phyloP scores from a whole-genome alignment of 2,888 invertebrate species.

The Cremastobaeus sp. region DNA sequence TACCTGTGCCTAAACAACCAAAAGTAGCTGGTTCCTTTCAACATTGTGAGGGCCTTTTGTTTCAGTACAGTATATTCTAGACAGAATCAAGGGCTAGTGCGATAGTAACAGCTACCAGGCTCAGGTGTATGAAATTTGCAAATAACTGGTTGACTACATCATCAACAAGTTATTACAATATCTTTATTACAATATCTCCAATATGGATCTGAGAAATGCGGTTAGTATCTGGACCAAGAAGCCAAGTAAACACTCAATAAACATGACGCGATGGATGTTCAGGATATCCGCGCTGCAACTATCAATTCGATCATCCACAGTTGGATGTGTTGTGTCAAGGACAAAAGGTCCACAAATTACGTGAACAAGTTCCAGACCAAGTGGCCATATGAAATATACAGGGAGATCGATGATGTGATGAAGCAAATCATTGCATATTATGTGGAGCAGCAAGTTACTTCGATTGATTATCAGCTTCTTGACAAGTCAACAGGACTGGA shows the following conservation, averaged over 20 bases:
- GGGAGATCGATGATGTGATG: too few species aligned
- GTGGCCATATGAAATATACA: too few species aligned
- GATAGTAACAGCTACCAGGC: slow-evolving; percentile 67
- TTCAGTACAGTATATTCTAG: slow-evolving; percentile 76
- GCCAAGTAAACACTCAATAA: slow-evolving; percentile 70
- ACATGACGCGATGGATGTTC: slow-evolving; percentile 76
- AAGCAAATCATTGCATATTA: too few species aligned
- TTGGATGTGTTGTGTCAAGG: slow-evolving; percentile 82
- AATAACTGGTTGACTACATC: slow-evolving; percentile 72
- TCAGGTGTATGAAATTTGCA: slow-evolving; percentile 68
- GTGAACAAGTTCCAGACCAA: too few species aligned
- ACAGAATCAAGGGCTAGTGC: slow-evolving; percentile 72
- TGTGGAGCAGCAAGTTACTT: too few species aligned
- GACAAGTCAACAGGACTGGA: too few species aligned
- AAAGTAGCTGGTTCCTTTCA: slow-evolving; percentile 77
- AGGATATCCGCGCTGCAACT: slow-evolving; percentile 80
- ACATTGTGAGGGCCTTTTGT: slow-evolving; percentile 81
- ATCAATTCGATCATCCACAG: slow-evolving; percentile 83
- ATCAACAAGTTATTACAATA: too few species aligned
- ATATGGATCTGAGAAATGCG: slow-evolving; percentile 69
- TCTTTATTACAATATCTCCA: slow-evolving; percentile 74
- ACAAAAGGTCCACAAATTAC: slow-evolving; percentile 82
- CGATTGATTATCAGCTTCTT: too few species aligned
- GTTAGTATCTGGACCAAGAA: slow-evolving; percentile 69
- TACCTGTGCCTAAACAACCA: slow-evolving; percentile 79